These are phyloP conservation scores for Mycalesis mineus DNA, from an alignment of 2,888 invertebrate species.

Conservation along the genomic window DNA sequence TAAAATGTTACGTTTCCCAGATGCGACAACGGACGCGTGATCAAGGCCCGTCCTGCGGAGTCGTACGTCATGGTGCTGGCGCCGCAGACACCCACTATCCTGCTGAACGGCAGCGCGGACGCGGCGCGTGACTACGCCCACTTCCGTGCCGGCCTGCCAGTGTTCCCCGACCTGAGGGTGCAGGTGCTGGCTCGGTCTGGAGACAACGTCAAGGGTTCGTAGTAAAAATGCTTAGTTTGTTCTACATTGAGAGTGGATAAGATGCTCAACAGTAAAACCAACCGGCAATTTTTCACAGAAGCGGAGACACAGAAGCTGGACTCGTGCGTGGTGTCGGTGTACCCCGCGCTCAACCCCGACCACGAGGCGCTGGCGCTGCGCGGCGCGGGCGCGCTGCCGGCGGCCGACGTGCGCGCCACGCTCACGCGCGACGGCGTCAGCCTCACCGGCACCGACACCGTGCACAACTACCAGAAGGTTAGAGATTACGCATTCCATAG, in stretches of 20 bases:
- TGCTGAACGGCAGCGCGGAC: conserved; percentile 88
- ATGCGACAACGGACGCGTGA: conserved; percentile 85
- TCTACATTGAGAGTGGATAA: too few species aligned
- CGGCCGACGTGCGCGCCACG: conserved; percentile 87
- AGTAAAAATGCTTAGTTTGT: neutral
- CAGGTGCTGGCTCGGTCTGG: conserved; percentile 68
- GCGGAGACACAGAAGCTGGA: conserved; percentile 84
- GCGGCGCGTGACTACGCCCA: conserved; percentile 91
- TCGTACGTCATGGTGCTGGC: conserved; percentile 92
- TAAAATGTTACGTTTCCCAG: conserved; percentile 48
- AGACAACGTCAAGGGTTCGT: conserved; percentile 31
- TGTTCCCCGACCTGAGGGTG: conserved; percentile 92
- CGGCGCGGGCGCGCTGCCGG: conserved; percentile 80
- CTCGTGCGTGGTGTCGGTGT: conserved; percentile 95
- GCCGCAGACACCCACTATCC: conserved; percentile 90
- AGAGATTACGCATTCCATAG: too few species aligned
- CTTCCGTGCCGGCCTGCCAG: conserved; percentile 90
- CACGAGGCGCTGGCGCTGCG: conserved; percentile 93
- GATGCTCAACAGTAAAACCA: too few species aligned
- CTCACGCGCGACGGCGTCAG: conserved; percentile 94
- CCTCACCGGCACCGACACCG: conserved; percentile 86
- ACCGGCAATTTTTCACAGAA: conserved; percentile 33
- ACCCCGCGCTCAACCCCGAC: conserved; percentile 96
- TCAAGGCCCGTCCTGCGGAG: conserved; percentile 86
- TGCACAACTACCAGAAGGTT: conserved; percentile 87